These are phyloP conservation scores for Leptopilina boulardi DNA, from an alignment of 1,140 invertebrate genomes.

Conservation along the genomic window DNA sequence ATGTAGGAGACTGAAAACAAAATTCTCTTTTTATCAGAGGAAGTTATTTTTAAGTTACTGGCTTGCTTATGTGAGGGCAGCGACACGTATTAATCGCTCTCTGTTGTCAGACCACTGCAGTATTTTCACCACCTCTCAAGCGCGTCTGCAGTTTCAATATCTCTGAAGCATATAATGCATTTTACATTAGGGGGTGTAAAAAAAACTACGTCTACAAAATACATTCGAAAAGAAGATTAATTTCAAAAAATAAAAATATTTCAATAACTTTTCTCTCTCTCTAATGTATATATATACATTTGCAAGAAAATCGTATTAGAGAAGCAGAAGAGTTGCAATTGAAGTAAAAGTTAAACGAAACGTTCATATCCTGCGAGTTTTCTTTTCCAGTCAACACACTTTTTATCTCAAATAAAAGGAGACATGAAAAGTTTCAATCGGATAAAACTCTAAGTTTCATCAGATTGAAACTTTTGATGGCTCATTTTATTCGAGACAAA, in stretches of 20 bases:
- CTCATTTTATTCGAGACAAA: not conserved
- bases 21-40: too few species aligned
- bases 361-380: not conserved
- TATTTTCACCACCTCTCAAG: not conserved
- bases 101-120: not conserved
- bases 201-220: too few species aligned
- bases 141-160: not conserved
- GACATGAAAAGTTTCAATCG: slow-evolving; percentile 2
- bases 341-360: slow-evolving; percentile 12
- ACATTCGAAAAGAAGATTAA: not conserved
- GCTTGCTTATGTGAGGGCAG: not conserved
- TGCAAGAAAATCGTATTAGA: not conserved
- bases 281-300: not conserved
- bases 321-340: too few species aligned
- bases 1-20: too few species aligned
- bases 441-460: not conserved
- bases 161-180: not conserved
- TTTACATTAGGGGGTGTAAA: not conserved
- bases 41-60: not conserved
- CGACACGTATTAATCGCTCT: not conserved
- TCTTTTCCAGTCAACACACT: slow-evolving; percentile 7
- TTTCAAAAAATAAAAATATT: not conserved
- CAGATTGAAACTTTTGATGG: not conserved
- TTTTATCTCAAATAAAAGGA: slow-evolving; percentile 16
- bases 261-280: too few species aligned